Conservation (phyloP, 2,113 vertebrate genomes). For the Prochilodus magdalenae region DNA sequence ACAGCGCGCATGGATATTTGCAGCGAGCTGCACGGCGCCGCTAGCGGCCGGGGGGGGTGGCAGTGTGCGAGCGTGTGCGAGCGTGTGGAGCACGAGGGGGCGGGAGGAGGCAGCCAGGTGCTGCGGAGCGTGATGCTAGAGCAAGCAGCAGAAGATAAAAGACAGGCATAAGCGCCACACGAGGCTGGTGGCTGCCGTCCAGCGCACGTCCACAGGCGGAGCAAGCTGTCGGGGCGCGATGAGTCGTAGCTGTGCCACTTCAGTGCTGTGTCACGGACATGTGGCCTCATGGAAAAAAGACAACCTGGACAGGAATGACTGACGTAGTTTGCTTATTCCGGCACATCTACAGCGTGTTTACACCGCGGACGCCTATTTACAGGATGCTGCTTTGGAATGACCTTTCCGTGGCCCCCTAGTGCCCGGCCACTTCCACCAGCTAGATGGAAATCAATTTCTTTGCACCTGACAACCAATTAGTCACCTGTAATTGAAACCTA, state of each 20-base stretch:
- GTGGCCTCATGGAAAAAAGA: neutral
- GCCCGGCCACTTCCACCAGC: too few relatives aligned
- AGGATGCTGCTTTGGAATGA: too few relatives aligned
- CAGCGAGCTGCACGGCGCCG: constrained; percentile 21
- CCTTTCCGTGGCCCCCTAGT: too few relatives aligned
- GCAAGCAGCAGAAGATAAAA: constrained; percentile 76
- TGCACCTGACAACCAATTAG: too few relatives aligned
- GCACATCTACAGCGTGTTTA: too few relatives aligned
- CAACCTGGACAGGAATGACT: neutral
- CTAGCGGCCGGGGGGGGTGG: neutral
- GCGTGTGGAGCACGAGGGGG: constrained; percentile 3
- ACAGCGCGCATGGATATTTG: constrained; percentile 32
- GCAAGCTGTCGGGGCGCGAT: constrained; percentile 54
- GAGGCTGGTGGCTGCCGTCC: constrained; percentile 62
- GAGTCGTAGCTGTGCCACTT: constrained; percentile 50
- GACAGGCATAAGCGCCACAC: constrained; percentile 63
- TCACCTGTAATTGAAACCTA: too few relatives aligned
- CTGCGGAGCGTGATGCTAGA: constrained; percentile 67
- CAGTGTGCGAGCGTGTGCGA: constrained; percentile 16
- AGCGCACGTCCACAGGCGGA: constrained; percentile 4
- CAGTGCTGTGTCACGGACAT: neutral
- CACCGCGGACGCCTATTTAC: too few relatives aligned
- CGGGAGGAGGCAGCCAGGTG: constrained; percentile 66
- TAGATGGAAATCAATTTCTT: too few relatives aligned
- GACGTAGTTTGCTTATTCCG: too few relatives aligned